Conservation (phyloP, 2,888 invertebrate genomes). For the Loripinus fragilis region DNA sequence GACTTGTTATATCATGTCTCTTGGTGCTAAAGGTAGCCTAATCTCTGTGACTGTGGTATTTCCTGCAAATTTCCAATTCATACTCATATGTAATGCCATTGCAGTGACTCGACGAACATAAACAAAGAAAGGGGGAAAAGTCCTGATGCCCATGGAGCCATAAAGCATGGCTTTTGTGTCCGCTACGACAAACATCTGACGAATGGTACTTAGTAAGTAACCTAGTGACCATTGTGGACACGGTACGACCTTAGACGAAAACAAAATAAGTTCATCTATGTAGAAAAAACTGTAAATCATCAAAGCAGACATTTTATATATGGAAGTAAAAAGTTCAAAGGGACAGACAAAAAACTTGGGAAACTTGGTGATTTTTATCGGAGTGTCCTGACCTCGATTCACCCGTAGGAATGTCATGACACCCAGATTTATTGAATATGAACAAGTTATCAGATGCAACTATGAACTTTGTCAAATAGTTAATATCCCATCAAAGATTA, state of each 20-base stretch:
- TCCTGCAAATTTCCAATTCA: no score
- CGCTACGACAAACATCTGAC: no score
- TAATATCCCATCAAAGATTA: constrained; percentile 1
- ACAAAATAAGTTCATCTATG: constrained; percentile 3
- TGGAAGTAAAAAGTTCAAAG: constrained; percentile 13
- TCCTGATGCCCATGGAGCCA: no score
- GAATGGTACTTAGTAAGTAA: no score
- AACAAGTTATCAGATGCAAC: constrained; percentile 2
- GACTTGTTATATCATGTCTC: no score
- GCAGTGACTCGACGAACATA: no score
- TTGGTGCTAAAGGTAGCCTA: no score
- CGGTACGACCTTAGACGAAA: neutral
- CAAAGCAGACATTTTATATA: constrained; percentile 6
- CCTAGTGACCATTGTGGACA: neutral
- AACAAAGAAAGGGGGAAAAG: no score
- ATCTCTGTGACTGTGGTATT: no score
- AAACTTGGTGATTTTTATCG: neutral
- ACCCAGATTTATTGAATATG: constrained; percentile 15
- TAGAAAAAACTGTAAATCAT: neutral
- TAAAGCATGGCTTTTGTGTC: no score
- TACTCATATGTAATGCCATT: no score
- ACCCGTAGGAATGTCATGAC: neutral
- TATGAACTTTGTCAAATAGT: neutral
- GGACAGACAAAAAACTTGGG: neutral
- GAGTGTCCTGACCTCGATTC: constrained; percentile 8